Percentiles rank a stretch among this genome's conserved stretches.
Conservation (phyloP, 2,888 invertebrate species). For the Hedya salicella region DNA sequence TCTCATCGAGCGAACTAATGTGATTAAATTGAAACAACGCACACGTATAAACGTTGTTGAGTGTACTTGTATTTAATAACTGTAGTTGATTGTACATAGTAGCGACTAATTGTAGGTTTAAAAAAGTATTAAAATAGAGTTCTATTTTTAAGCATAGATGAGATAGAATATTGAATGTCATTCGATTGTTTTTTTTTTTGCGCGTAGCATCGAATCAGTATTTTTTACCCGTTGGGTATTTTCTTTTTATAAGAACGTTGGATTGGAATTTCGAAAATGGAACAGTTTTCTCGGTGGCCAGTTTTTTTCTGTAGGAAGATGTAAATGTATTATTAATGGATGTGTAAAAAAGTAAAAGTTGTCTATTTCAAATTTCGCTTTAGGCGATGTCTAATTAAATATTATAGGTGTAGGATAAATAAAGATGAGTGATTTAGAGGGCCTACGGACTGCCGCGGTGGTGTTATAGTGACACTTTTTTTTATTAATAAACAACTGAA, state of each 20-base stretch:
- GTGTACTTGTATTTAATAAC: slow-evolving; percentile 58
- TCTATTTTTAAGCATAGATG: slow-evolving; percentile 73
- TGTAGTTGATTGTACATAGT: slow-evolving; percentile 74
- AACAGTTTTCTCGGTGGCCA: slow-evolving; percentile 66
- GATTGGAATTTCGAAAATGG: slow-evolving; percentile 32
- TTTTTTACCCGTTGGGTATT: slow-evolving; percentile 57
- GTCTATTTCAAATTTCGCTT: slow-evolving; percentile 65
- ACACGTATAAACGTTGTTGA: slow-evolving; percentile 48
- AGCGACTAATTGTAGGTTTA: slow-evolving; percentile 58
- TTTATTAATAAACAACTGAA: too few relatives aligned
- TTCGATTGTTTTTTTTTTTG: slow-evolving; percentile 68
- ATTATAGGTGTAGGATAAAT: slow-evolving; percentile 58
- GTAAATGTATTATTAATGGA: slow-evolving; percentile 66
- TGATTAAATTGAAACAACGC: slow-evolving; percentile 50
- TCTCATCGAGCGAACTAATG: slow-evolving; percentile 58
- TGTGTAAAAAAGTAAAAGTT: slow-evolving; percentile 59
- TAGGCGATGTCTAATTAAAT: slow-evolving; percentile 61
- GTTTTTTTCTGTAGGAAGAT: slow-evolving; percentile 59
- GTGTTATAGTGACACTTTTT: neutral
- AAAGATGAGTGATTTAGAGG: slow-evolving; percentile 7
- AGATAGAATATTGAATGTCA: slow-evolving; percentile 61
- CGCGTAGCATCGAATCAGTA: slow-evolving; percentile 80
- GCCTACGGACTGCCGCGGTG: slow-evolving; percentile 7
- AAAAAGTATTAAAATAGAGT: slow-evolving; percentile 73
- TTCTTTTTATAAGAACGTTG: slow-evolving; percentile 34